Evolutionary conservation across 2,888 invertebrate species (phyloP).

Genomic region (Caenorhabditis angaria): DNA sequence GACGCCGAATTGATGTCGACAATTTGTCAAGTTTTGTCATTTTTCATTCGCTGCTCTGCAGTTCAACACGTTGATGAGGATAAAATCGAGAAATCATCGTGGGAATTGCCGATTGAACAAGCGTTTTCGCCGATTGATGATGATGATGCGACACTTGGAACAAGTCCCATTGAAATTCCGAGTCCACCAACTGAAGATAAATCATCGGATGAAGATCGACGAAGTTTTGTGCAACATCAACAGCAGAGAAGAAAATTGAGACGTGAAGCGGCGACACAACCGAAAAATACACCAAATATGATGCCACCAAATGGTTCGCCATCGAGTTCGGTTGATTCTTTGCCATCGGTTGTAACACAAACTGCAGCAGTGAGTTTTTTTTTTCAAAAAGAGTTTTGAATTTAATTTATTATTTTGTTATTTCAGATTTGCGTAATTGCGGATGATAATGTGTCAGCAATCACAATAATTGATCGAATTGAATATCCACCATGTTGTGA

Average conservation of each 20-base stretch:
- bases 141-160: background rate
- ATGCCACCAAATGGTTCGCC: background rate
- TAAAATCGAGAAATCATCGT: slow-evolving; percentile 19
- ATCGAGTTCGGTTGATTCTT: slow-evolving; percentile 15
- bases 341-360: slow-evolving; percentile 12
- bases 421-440: slow-evolving; percentile 7
- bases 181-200: slow-evolving; percentile 1
- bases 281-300: background rate
- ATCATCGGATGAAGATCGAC: slow-evolving; percentile 4
- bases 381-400: background rate
- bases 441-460: background rate
- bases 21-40: slow-evolving; percentile 83
- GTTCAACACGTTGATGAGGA: slow-evolving; percentile 47
- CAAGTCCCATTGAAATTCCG: background rate
- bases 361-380: background rate
- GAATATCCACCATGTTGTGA: slow-evolving; percentile 11
- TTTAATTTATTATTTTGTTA: background rate
- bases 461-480: slow-evolving; percentile 14
- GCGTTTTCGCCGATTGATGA: slow-evolving; percentile 24
- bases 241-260: background rate
- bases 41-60: slow-evolving; percentile 82
- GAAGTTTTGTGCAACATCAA: background rate
- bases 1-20: slow-evolving; percentile 76
- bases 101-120: slow-evolving; percentile 33
- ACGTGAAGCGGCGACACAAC: background rate